Conservation (phyloP, 1,140 invertebrate genomes). For the Phthorimaea operculella region DNA sequence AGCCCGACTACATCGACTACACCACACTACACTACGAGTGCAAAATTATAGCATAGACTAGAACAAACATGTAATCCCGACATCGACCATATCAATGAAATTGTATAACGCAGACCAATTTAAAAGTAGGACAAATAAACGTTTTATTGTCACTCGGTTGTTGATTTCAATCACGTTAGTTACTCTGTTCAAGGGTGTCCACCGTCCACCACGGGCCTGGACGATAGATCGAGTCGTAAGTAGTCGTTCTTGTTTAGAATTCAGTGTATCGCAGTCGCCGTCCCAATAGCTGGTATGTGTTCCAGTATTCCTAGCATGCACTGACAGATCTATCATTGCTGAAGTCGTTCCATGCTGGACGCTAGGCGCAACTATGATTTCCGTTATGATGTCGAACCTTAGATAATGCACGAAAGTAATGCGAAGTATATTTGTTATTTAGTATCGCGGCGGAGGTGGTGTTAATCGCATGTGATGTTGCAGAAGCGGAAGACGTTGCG, state of each 20-base stretch:
- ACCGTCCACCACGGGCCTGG: constrained; percentile 21
- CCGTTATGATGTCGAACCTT: too few species aligned
- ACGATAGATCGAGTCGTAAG: constrained; percentile 46
- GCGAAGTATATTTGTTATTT: too few species aligned
- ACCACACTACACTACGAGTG: constrained; percentile 42
- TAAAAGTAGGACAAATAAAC: constrained; percentile 36
- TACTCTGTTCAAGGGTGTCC: constrained; percentile 26
- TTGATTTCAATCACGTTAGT: constrained; percentile 34
- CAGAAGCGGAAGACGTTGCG: constrained; percentile 87
- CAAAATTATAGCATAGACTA: constrained; percentile 38
- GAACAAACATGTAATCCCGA: constrained; percentile 15
- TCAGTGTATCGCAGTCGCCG: background rate
- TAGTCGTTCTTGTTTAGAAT: constrained; percentile 27
- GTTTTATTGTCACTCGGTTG: constrained; percentile 39
- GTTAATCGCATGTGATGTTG: constrained; percentile 14
- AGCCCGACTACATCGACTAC: constrained; percentile 39
- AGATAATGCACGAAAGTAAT: too few species aligned
- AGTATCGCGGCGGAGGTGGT: background rate
- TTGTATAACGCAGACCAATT: constrained; percentile 34
- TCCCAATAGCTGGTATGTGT: background rate
- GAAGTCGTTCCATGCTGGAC: background rate
- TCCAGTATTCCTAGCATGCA: background rate
- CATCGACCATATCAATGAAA: constrained; percentile 9
- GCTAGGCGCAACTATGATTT: too few species aligned
- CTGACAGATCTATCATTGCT: background rate